Base-by-base conservation (phyloP, 2,113 vertebrate genomes). In the Indri indri region DNA sequence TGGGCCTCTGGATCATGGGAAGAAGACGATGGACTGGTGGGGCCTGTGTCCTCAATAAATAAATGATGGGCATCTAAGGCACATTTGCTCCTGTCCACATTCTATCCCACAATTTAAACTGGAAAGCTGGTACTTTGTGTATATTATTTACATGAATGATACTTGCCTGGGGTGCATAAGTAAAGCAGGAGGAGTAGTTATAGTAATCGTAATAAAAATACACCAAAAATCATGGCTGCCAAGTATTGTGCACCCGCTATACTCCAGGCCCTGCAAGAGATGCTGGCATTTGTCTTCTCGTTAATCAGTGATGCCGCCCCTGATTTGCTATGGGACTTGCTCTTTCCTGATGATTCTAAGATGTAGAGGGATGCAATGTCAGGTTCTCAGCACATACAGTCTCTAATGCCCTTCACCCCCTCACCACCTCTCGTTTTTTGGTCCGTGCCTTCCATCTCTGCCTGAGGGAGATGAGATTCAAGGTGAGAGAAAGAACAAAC, bases 401-500 rank as follows among this genome's bases (percentile, higher is more conserved):
- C 8, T 52, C 66, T 47, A 9, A 23, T 1, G n/a, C 14, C 30
- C 25, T 47, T 71, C 54, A 50, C 23, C 45, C 80, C 27, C 85
- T 25, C 7, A 27, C 9, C 25, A 30, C n/a, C 73, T 82, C 66
- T 95, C 23, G 63, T 50, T 88, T 52, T 52, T 63, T 34, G 86
- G 91, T 96, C 97, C 27, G 20, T 73, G 82, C 68, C 47, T 91
- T 97, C 88, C 96, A 94, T 97, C 96, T 98, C 98, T 96, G 45
- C 94, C 98, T 93, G 92, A 89, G 89, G 83, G 77, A 82, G 96
- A 98, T 96, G 98, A 98, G 95, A 95, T 98, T 98, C 97, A 98
- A 99, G 98, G 98, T 99, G 98, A 99, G 97, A 98, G 97, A 98
- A 97, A 98, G 98, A 99, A 98, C 98, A 98, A 98, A 98, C 98